Conservation (phyloP, 1,140 invertebrate species). For the Bemisia tabaci region DNA sequence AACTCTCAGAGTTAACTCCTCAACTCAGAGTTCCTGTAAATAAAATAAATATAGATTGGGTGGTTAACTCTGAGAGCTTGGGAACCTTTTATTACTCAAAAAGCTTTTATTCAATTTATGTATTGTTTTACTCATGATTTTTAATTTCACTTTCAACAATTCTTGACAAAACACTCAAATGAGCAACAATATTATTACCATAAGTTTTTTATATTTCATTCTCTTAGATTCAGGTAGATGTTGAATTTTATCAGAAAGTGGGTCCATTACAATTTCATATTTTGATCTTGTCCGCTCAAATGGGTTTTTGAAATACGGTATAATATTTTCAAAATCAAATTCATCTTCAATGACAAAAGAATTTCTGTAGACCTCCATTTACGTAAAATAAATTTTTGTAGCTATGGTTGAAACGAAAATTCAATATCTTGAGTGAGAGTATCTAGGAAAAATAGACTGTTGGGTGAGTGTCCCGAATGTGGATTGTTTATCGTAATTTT, state of each 20-base stretch:
- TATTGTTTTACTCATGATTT: too few species aligned
- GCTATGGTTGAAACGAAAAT: too few species aligned
- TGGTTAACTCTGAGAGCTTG: too few species aligned
- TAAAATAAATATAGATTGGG: not conserved
- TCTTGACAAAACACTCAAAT: slow-evolving; percentile 8
- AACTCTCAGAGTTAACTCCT: too few species aligned
- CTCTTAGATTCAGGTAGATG: slow-evolving; percentile 7
- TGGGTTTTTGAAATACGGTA: slow-evolving; percentile 13
- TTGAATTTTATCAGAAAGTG: slow-evolving; percentile 13
- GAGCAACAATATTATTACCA: slow-evolving; percentile 13
- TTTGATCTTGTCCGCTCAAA: slow-evolving; percentile 11
- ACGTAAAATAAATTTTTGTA: slow-evolving; percentile 7
- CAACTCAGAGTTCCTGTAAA: not conserved
- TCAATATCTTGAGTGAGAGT: too few species aligned
- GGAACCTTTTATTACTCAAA: too few species aligned
- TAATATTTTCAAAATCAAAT: slow-evolving; percentile 13
- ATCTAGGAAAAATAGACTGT: too few species aligned
- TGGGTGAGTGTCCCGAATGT: too few species aligned
- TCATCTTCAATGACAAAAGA: slow-evolving; percentile 7
- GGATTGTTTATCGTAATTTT: too few species aligned
- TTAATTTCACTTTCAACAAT: slow-evolving; percentile 8
- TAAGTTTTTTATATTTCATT: slow-evolving; percentile 11
- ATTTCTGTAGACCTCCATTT: slow-evolving; percentile 12
- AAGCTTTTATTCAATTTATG: too few species aligned
- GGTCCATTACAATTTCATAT: slow-evolving; percentile 13